Evolutionary conservation across 1,140 invertebrate genomes (phyloP), one percentile per base, ranked within the genome.

Genomic region (Dufourea novaeangliae): DNA sequence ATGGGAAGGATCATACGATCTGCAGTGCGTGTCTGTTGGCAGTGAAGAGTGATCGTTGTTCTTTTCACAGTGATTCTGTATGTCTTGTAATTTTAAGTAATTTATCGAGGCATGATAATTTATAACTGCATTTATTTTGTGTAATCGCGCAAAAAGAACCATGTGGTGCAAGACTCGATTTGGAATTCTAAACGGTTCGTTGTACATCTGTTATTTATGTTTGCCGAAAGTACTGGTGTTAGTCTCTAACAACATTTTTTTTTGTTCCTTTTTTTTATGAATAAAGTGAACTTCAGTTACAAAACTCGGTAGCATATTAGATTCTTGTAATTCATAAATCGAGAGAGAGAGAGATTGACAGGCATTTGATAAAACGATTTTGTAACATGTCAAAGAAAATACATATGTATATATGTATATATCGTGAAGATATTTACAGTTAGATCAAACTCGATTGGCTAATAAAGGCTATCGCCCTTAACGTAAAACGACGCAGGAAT

Each of bases 351-450:
- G 34, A 66, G 46, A 68, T 54, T 68, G 32, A 67, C 14, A 56
- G 6, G 66, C n/a, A n/a, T n/a, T n/a, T n/a, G 39, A 50, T 22
- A 20, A 20, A 12, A 41, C 2, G 20, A 66, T 52, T 52, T 76
- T n/a, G 29, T 34, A 20, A 34, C 25, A 54, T 34, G 37, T 44
- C 7, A 29, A 52, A 27, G 37, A 22, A 11, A 69, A 75, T 44
- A 39, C 17, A 25, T 64, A 66, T 68, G 46, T 73, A 73, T 70
- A 68, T 72, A 50, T 50, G 32, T 54, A 54, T 56, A 63, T 54
- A 64, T 76, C 64, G 57, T 56, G 57, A 64, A 20, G 59, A 67
- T 22, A 34, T 78, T 27, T 76, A 22, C 70, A 80, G 17, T 56
- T 29, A 27, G 54, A 20, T 32, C 54, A 32, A 57, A 57, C 20